Conservation (phyloP, 2,797 vertebrate species). For the Cuniculus paca region DNA sequence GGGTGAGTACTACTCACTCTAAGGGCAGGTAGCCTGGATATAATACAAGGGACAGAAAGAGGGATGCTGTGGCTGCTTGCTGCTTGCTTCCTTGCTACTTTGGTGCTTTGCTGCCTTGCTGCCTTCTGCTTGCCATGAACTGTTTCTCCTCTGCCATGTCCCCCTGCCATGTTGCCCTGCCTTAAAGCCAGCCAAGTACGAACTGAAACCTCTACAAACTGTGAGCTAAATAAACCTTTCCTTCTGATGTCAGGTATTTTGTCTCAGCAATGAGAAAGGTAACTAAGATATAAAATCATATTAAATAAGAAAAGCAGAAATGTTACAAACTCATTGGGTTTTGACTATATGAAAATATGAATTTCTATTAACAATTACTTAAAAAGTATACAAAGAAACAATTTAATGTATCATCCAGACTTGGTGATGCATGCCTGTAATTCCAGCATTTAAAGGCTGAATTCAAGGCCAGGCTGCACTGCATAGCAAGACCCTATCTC, state of each 20-base stretch:
- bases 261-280: not conserved
- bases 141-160: not conserved
- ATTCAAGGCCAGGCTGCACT: not conserved
- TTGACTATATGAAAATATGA: constrained; percentile 27
- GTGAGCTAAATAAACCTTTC: not conserved
- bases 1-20: not conserved
- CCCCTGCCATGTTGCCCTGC: not conserved
- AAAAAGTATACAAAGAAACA: not conserved
- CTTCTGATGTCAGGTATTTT: not conserved
- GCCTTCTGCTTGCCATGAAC: not conserved
- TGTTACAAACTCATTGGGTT: not conserved
- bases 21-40: not conserved
- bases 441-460: not conserved
- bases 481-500: not conserved
- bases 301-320: constrained; percentile 54
- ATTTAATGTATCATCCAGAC: not conserved
- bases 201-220: not conserved
- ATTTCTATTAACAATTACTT: constrained; percentile 38
- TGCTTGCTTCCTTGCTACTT: not conserved
- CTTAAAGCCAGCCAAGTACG: not conserved
- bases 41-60: not conserved
- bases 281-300: constrained; percentile 33
- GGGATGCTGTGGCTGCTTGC: not conserved
- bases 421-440: not conserved
- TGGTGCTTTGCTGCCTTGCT: not conserved